A percentile compares a stretch with the other conserved stretches of the same genome.
These are phyloP conservation scores for Ahaetulla prasina DNA, from an alignment of 2,113 vertebrate species.

Conservation along the genomic window DNA sequence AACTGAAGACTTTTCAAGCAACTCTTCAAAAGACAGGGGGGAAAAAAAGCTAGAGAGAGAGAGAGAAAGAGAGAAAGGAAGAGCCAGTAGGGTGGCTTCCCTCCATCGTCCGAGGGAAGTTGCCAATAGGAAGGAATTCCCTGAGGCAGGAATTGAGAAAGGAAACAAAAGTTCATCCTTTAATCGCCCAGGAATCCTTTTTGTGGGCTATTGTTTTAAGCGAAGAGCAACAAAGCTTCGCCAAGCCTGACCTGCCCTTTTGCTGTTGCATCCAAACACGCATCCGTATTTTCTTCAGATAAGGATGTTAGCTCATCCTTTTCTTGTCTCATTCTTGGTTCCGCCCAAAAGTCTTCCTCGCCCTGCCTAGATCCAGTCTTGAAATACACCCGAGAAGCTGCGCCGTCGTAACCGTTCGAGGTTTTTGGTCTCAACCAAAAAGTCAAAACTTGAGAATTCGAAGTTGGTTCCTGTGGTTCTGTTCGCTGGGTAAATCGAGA, in stretches of 20 bases:
- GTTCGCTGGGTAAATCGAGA: constrained; percentile 22
- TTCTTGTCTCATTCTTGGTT: neutral
- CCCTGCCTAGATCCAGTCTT: neutral
- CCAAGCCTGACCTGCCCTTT: neutral
- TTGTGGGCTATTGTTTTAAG: neutral
- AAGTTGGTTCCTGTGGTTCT: neutral
- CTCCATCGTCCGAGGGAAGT: neutral
- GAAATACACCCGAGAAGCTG: neutral
- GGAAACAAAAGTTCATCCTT: neutral
- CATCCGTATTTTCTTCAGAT: neutral
- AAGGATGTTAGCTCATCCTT: neutral
- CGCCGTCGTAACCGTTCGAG: neutral
- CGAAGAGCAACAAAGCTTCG: neutral
- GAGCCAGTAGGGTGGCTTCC: neutral
- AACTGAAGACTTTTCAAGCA: neutral
- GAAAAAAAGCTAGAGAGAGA: too few species aligned
- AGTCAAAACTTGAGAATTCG: neutral
- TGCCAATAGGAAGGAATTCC: neutral
- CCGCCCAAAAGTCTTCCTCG: neutral
- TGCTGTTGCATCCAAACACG: neutral
- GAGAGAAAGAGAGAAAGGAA: neutral
- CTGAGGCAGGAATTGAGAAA: neutral
- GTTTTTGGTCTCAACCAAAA: too few species aligned
- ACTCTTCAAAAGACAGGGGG: neutral
- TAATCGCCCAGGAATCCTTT: neutral